Percentiles rank a stretch among this genome's conserved stretches.
These are phyloP conservation scores for Synodontis membranacea DNA, from an alignment of 2,113 vertebrate species.

Conservation along the genomic window DNA sequence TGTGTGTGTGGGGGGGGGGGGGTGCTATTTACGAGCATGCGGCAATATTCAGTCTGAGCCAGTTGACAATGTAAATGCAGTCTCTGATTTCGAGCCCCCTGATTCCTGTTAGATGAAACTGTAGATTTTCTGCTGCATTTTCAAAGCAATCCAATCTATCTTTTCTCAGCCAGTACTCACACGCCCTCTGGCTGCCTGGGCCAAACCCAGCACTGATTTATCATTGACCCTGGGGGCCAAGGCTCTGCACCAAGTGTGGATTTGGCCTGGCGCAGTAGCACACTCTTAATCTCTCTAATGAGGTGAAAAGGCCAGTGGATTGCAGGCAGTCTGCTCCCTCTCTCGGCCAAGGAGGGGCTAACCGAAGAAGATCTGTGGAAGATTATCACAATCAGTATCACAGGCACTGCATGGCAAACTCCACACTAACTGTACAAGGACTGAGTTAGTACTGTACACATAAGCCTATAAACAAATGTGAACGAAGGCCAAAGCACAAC, in stretches of 20 bases:
- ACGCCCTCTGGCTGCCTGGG: slow-evolving; percentile 23
- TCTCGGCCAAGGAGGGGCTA: neutral
- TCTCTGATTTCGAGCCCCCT: neutral
- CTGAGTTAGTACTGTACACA: neutral
- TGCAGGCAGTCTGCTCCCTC: neutral
- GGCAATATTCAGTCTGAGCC: neutral
- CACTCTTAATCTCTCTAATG: slow-evolving; percentile 35
- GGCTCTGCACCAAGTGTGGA: slow-evolving; percentile 23
- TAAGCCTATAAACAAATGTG: neutral
- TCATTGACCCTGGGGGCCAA: slow-evolving; percentile 25
- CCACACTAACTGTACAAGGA: neutral
- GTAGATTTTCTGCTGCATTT: neutral
- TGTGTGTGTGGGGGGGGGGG: no score
- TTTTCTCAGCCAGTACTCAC: slow-evolving; percentile 35
- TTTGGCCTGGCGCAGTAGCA: slow-evolving; percentile 9
- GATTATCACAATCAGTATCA: slow-evolving; percentile 13
- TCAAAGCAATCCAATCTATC: slow-evolving; percentile 15
- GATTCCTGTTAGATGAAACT: neutral
- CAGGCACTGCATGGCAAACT: neutral
- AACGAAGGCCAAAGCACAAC: neutral
- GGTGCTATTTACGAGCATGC: neutral
- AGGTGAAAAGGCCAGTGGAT: slow-evolving; percentile 35
- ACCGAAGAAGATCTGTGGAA: neutral
- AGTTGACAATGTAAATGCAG: neutral
- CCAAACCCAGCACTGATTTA: slow-evolving; percentile 39